Evolutionary conservation across 2,113 vertebrate genomes (phyloP).

Genomic region (Actenoides hombroni): DNA sequence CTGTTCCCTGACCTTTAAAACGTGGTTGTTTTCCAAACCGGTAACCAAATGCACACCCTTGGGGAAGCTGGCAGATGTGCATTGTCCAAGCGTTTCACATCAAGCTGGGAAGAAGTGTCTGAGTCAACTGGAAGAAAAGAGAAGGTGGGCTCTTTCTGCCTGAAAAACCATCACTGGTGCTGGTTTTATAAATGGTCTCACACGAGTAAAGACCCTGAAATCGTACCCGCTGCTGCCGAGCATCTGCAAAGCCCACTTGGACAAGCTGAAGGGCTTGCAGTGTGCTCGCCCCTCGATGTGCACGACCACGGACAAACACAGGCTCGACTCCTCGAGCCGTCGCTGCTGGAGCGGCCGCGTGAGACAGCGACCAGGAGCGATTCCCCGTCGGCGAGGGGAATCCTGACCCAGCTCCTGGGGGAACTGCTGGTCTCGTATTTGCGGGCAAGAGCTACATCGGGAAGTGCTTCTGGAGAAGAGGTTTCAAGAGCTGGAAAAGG

Average conservation of each 20-base stretch:
- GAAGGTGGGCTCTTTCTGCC: neutral
- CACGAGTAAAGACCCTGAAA: accelerated
- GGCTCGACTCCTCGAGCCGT: accelerated
- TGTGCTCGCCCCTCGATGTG: accelerated
- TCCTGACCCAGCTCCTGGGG: neutral
- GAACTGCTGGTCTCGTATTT: accelerated
- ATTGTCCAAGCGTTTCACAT: neutral
- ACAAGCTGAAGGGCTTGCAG: neutral
- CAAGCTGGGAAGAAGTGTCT: neutral
- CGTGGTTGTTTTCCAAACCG: neutral
- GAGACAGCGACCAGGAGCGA: neutral
- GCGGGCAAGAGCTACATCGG: neutral
- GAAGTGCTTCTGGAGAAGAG: neutral
- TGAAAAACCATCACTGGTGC: neutral
- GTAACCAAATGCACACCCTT: neutral
- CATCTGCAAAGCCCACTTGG: neutral
- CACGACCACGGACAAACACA: accelerated
- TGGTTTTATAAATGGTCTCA: neutral
- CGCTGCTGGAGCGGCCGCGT: accelerated
- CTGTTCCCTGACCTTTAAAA: neutral
- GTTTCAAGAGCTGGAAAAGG: neutral
- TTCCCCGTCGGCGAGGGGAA: neutral
- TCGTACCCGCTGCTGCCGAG: accelerated
- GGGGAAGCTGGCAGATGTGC: neutral
- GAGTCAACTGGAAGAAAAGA: neutral